Evolutionary conservation across 1,140 invertebrate species (phyloP), one percentile per base, ranked within the genome.

Genomic region (Drosophila santomea): DNA sequence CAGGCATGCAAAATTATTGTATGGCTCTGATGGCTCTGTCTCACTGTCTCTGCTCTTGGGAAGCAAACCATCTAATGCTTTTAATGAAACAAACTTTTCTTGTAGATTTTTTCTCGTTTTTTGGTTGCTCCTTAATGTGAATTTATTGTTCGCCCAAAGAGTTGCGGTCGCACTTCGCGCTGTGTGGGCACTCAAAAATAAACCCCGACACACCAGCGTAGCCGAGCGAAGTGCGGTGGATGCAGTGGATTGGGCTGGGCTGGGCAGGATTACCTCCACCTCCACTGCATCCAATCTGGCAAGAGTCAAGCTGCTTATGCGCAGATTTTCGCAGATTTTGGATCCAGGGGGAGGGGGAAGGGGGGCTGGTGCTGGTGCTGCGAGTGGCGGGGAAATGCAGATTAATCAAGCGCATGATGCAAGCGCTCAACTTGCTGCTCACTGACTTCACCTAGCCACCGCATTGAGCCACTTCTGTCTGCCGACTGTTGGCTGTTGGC

Each of bases 181-280:
- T 88, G 83, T 88, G 83, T 88, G 83, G 84, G 84, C 83, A 88
- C 76, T 88, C 84, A 62, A 89, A 88, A 88, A 88, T 88, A 88
- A 88, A 67, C 43, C 61, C 74, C 52, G 61, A 63, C 50, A 63
- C 50, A 20, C 58, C 62, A 60, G 41, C 38, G 55, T 51, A 59
- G 63, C 38, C 51, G 41, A 61, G 66, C 61, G 60, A 58, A 74
- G 73, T 67, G 69, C 54, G 69, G 59, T 41, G 43, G 48, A 20
- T 69, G 39, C 6, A 44, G 45, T 43, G 57, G 36, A 35, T 32
- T 72, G 14, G 48, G 14, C 12, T 8, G 43, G 39, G 39, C n/a
- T 43, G 14, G 41, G n/a, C 5, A 66, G 14, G 48, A 8, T 36
- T 11, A 35, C 23, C 20, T 20, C 52, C 66, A 20, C 39, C 43